Base-by-base conservation (phyloP, 2,888 invertebrate genomes). In the Hetaerina titia region DNA sequence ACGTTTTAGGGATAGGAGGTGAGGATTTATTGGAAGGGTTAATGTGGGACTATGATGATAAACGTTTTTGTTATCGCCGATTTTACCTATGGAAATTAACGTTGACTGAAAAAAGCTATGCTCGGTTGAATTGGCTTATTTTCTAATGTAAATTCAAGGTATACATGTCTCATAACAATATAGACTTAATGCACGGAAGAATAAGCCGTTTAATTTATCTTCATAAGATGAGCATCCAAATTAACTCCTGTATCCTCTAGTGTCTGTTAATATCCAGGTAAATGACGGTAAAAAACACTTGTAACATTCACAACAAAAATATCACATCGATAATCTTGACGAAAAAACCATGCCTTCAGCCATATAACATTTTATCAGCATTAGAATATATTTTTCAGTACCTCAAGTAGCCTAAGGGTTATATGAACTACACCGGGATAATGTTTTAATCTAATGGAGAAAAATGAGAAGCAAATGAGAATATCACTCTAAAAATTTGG, bases 1-100 rank as follows among this genome's bases (percentile, higher is more conserved):
- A 92, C 69, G 69, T 69, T 92, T 69, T 64, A 74, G 92, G 69
- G 92, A 92, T 56, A 92, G 69, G 92, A 92, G 92, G 8, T 69
- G 45, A n/a, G 31, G 92, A 92, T 92, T 92, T 92, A 92, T 64
- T 17, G 9, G 60, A 0, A n/a, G 22, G n/a, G 69, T 56, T 74
- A 92, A 56, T 56, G 56, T 56, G 22, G 74, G 69, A 57, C 92
- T 92, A 69, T 92, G 92, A 92, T 92, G 92, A 92, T 45, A 92
- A 69, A 74, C 69, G 74, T 56, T 56, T 89, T 58, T 58, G 89
- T n/a, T 89, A 57, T 89, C 57, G n/a, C 1, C 13, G 19, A 57
- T 58, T 56, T 45, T 45, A 56, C 89, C 89, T 45, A 57, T n/a
- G 57, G n/a, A 89, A 58, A 89, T 89, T 89, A 58, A n/a, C 13